phyloP scores from a whole-genome alignment of 2,888 invertebrate genomes.

The Alviniconcha strummeri region DNA sequence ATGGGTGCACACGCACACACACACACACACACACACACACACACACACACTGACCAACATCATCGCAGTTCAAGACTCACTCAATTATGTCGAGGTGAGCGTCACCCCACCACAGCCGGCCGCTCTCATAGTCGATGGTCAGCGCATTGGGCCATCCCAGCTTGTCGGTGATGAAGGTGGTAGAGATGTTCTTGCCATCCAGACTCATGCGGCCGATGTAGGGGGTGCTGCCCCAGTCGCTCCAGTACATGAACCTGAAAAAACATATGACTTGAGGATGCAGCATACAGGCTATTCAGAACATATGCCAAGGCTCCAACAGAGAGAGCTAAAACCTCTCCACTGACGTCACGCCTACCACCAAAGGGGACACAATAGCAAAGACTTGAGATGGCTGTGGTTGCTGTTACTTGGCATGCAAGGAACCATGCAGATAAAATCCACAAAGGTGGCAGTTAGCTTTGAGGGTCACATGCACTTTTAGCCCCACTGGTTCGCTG shows the following conservation, averaged over 20 bases:
- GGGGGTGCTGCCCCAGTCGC: slow-evolving; percentile 66
- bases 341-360: background rate
- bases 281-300: background rate
- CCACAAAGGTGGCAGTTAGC: no score
- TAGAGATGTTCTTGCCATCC: slow-evolving; percentile 62
- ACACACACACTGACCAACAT: background rate
- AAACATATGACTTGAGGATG: background rate
- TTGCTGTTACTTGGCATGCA: no score
- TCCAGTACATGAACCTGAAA: slow-evolving; percentile 72
- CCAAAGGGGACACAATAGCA: background rate
- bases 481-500: no score
- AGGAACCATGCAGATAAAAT: no score
- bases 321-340: background rate
- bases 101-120: slow-evolving; percentile 70
- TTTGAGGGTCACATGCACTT: no score
- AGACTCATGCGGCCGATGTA: slow-evolving; percentile 69
- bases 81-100: slow-evolving; percentile 79
- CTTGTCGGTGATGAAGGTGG: slow-evolving; percentile 82
- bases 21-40: background rate
- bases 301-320: background rate
- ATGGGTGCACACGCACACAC: background rate
- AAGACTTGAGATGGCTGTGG: background rate
- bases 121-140: slow-evolving; percentile 67
- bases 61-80: slow-evolving; percentile 56
- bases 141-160: slow-evolving; percentile 77